These are phyloP conservation scores for Fragum fragum DNA, from an alignment of 2,888 invertebrate species.

Conservation along the genomic window DNA sequence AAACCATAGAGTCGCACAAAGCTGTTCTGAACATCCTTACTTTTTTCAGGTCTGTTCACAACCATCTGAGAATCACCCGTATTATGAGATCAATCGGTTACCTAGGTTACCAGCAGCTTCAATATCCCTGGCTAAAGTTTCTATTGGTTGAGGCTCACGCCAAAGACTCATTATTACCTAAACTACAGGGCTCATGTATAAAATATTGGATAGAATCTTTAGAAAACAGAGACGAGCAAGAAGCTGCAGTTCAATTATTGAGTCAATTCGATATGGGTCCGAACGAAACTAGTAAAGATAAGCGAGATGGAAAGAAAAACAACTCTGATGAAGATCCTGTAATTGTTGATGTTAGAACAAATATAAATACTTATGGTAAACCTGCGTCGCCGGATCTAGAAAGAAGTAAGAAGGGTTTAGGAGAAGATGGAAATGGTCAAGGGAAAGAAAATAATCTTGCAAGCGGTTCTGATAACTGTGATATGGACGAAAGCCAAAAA, in stretches of 20 bases:
- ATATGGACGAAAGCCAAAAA: too few relatives aligned
- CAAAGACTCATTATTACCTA: constrained; percentile 32
- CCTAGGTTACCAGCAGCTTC: constrained; percentile 40
- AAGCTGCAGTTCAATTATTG: neutral
- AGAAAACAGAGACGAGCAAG: constrained; percentile 26
- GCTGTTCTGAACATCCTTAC: too few relatives aligned
- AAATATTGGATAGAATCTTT: constrained; percentile 43
- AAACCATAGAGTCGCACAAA: too few relatives aligned
- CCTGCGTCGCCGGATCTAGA: too few relatives aligned
- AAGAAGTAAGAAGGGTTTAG: neutral
- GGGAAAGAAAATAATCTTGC: too few relatives aligned
- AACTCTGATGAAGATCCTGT: too few relatives aligned
- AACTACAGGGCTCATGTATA: constrained; percentile 25
- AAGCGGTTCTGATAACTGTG: too few relatives aligned
- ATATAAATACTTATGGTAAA: too few relatives aligned
- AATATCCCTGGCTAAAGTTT: constrained; percentile 42
- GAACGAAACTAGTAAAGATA: neutral
- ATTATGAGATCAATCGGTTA: constrained; percentile 50
- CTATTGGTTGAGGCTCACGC: constrained; percentile 32
- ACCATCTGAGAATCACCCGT: constrained; percentile 48
- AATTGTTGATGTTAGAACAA: too few relatives aligned
- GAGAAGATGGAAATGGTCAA: neutral
- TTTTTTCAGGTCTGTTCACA: constrained; percentile 45
- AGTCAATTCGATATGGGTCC: neutral
- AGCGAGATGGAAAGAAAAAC: too few relatives aligned